Evolutionary conservation across 2,113 vertebrate genomes (phyloP).

Genomic region (Terrapene triunguis): DNA sequence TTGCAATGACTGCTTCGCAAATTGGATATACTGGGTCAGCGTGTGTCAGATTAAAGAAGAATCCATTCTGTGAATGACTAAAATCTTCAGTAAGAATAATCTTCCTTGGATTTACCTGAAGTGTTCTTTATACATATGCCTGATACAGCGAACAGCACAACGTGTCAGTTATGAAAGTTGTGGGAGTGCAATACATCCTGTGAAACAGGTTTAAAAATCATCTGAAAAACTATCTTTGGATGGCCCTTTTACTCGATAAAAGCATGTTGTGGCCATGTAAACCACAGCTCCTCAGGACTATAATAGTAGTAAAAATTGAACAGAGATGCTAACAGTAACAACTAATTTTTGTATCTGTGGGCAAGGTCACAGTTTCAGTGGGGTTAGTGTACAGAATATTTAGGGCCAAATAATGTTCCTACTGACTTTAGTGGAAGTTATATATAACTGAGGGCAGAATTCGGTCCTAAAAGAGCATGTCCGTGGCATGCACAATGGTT

Average conservation of each 20-base stretch:
- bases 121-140: not conserved
- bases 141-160: not conserved
- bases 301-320: not conserved
- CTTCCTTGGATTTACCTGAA: rapidly evolving
- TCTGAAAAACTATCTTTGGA: not conserved
- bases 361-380: not conserved
- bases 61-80: not conserved
- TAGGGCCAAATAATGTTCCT: not conserved
- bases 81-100: not conserved
- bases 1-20: not conserved
- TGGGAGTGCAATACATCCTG: not conserved
- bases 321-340: not conserved
- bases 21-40: not conserved
- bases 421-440: not conserved
- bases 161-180: not conserved
- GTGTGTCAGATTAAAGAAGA: not conserved
- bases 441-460: not conserved
- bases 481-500: not conserved
- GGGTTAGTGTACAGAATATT: not conserved
- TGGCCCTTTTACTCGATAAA: not conserved
- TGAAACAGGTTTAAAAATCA: not conserved
- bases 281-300: rapidly evolving
- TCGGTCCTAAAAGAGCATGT: not conserved
- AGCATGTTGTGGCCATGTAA: not conserved
- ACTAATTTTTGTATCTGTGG: not conserved